Base-by-base conservation (phyloP, 2,113 vertebrate species). In the Zosterops lateralis region DNA sequence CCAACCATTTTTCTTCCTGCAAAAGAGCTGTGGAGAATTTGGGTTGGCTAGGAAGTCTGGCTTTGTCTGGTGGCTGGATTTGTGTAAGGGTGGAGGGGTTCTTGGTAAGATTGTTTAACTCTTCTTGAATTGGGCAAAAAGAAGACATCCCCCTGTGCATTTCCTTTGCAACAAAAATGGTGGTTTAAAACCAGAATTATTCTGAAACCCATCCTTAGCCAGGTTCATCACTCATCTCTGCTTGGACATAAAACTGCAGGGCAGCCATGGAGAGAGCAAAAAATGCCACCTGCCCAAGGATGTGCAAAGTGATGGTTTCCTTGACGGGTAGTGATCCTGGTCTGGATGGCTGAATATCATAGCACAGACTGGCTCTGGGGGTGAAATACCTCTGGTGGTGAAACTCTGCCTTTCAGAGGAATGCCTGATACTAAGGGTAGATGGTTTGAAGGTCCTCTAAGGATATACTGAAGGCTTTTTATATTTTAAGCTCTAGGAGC, bases 271-370 rank as follows among this genome's bases (percentile, higher is more conserved):
- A 5, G 8, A 60, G 21, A 38, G 60, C 34, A 56, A 53, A 53
- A 68, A 53, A 3, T 17, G 31, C 7, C n/a, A 12, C 45, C 15
- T 31, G 3, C 29, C 3, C 8, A 17, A 12, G 26, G 20, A 8
- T 34, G 29, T 50, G 26, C n/a, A 12, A 42, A 53, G 7, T 10
- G 32, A 7, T 22, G 48, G 13, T 28, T 78, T 83, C n/a, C 53
- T 60, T 48, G 24, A 25, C 45, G 45, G 11, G 7, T 2, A 10
- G 14, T 5, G 36, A 7, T 44, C 36, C 32, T 13, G 2, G 10
- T 15, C 9, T 12, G 32, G 24, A 2, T 5, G 72, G 64, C 29
- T 44, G 36, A 36, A 62, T 25, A 2, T 3, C 45, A 11, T 0
- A 56, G 44, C 53, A 6, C 40, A 25, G 61, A 6, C 29, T 0